These are phyloP conservation scores for Zaprionus africanus DNA, from an alignment of 1,140 invertebrate genomes.

Conservation along the genomic window DNA sequence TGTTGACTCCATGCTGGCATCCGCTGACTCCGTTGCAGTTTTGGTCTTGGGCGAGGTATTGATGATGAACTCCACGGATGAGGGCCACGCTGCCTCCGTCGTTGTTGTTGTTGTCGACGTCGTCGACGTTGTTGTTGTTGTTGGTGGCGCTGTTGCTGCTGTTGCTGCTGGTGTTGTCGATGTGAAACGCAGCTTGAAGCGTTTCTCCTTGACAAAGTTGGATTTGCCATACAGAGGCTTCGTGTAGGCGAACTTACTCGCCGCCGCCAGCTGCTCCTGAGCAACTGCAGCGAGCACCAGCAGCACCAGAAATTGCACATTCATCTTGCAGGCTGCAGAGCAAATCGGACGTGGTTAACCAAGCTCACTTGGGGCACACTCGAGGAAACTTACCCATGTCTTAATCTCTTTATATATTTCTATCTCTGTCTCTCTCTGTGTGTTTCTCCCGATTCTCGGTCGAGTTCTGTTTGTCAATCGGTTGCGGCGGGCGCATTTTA, in stretches of 20 bases:
- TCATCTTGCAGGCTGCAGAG: slow-evolving; percentile 13
- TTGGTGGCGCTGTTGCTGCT: not conserved
- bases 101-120: not conserved
- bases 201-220: slow-evolving; percentile 62
- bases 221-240: slow-evolving; percentile 63
- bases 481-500: slow-evolving; percentile 26
- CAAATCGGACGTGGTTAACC: not conserved
- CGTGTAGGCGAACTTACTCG: slow-evolving; percentile 75
- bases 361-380: not conserved
- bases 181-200: slow-evolving; percentile 23
- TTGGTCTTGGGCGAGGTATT: slow-evolving; percentile 25
- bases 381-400: slow-evolving; percentile 34
- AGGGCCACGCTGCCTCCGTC: slow-evolving; percentile 37
- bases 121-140: slow-evolving; percentile 4
- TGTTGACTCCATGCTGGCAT: not conserved
- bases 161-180: slow-evolving; percentile 8
- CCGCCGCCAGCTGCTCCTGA: slow-evolving; percentile 39
- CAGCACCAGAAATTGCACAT: slow-evolving; percentile 15
- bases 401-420: not conserved
- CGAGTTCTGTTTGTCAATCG: slow-evolving; percentile 12
- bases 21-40: not conserved
- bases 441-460: not conserved
- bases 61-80: slow-evolving; percentile 60
- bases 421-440: slow-evolving; percentile 7
- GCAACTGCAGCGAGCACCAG: slow-evolving; percentile 31